These are phyloP conservation scores for Labeo catla DNA, from an alignment of 2,113 vertebrate genomes.

Conservation along the genomic window DNA sequence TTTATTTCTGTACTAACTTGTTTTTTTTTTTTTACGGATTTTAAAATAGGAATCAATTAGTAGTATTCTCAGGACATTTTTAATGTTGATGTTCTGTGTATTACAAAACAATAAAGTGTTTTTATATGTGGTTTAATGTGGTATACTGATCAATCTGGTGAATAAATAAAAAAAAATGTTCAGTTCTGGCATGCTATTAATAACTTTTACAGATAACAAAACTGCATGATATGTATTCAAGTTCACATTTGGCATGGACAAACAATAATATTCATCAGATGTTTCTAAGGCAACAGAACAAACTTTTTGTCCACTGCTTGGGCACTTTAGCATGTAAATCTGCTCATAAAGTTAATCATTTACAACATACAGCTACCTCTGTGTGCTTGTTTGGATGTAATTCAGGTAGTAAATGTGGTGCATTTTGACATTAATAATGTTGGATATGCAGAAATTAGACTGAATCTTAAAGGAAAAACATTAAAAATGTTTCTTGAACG, in stretches of 20 bases:
- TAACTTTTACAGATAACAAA: not conserved
- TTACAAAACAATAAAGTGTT: constrained; percentile 20
- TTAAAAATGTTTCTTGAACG: too few species aligned
- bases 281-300: not conserved
- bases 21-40: not conserved
- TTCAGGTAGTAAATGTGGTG: not conserved
- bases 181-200: not conserved
- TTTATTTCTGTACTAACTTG: not conserved
- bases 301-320: not conserved
- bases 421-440: not conserved
- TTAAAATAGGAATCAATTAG: not conserved
- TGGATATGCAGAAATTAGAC: not conserved
- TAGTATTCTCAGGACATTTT: not conserved
- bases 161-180: not conserved
- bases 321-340: not conserved
- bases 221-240: not conserved
- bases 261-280: not conserved
- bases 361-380: not conserved
- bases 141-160: not conserved
- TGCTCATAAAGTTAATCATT: constrained; percentile 14
- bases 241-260: not conserved
- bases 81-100: not conserved
- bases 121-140: constrained; percentile 16
- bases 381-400: not conserved
- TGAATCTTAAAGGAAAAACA: not conserved